A percentile compares a stretch with the other conserved stretches of the same genome.
Evolutionary conservation across 1,140 invertebrate genomes (phyloP).

Genomic region (Macrotrachela quadricornifera): DNA sequence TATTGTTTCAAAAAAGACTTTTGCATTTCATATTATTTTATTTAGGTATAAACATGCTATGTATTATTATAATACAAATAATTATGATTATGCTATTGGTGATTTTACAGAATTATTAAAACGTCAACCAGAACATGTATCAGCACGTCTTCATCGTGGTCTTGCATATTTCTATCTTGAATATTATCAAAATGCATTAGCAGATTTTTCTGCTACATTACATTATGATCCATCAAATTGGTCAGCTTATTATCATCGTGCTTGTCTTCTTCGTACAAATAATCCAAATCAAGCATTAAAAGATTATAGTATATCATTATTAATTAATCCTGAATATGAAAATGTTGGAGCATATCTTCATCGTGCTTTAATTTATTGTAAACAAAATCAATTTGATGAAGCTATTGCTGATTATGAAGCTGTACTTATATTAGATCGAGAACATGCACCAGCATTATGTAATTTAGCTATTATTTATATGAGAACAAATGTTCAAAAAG

Average conservation of each 20-base stretch:
- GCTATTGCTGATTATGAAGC: constrained; percentile 29
- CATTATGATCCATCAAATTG: constrained; percentile 11
- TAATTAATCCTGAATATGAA: constrained; percentile 22
- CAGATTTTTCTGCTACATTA: constrained; percentile 19
- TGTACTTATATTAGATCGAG: constrained; percentile 25
- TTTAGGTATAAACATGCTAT: not conserved
- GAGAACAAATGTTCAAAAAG: constrained; percentile 15
- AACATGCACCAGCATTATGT: constrained; percentile 23
- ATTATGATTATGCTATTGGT: constrained; percentile 24
- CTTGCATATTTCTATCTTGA: constrained; percentile 18
- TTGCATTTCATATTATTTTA: too few relatives aligned
- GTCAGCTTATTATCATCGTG: constrained; percentile 11
- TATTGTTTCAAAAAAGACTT: too few relatives aligned
- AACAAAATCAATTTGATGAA: constrained; percentile 16
- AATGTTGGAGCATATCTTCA: constrained; percentile 25
- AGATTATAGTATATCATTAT: constrained; percentile 26
- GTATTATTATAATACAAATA: constrained; percentile 12
- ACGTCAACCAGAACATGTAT: constrained; percentile 18
- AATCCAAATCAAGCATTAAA: constrained; percentile 23
- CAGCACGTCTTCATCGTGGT: constrained; percentile 19
- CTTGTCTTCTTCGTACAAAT: constrained; percentile 13
- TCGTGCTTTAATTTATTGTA: constrained; percentile 25
- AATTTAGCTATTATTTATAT: constrained; percentile 28
- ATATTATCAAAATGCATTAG: constrained; percentile 20
- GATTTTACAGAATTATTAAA: constrained; percentile 25